phyloP scores from a whole-genome alignment of 2,797 vertebrate species.

The Stomatorhinus walkeri region DNA sequence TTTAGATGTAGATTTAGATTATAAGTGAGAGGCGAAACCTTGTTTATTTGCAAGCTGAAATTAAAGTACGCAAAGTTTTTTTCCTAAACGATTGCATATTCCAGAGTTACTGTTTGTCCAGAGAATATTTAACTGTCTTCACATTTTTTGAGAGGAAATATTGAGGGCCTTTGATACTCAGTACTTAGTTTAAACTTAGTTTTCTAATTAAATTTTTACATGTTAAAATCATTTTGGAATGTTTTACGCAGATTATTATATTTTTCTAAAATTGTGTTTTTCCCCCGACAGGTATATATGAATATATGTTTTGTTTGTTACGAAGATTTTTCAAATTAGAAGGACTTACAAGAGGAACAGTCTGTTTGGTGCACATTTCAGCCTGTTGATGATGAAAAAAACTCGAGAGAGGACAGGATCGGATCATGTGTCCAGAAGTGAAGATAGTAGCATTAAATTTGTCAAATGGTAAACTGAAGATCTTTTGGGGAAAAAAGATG shows the following conservation, averaged over 20 bases:
- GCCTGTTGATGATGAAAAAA: conserved; percentile 62
- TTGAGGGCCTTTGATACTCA: conserved; percentile 51
- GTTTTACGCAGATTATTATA: conserved; percentile 35
- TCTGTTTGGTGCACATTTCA: conserved; percentile 60
- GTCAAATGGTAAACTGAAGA: conserved; percentile 39
- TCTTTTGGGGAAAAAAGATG: conserved; percentile 37
- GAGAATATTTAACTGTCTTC: conserved; percentile 48
- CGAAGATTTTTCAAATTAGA: conserved; percentile 52
- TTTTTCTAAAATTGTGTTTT: conserved; percentile 35
- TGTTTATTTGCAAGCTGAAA: conserved; percentile 48
- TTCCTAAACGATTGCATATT: conserved; percentile 43
- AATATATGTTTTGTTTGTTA: conserved; percentile 50
- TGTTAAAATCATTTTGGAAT: conserved; percentile 47
- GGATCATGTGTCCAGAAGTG: not conserved
- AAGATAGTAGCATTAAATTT: conserved; percentile 51
- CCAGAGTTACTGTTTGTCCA: conserved; percentile 52
- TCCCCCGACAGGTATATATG: conserved; percentile 47
- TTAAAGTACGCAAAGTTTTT: conserved; percentile 53
- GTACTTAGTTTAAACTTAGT: conserved; percentile 38
- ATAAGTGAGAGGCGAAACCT: conserved; percentile 37
- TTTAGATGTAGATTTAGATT: not conserved
- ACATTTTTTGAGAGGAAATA: conserved; percentile 44
- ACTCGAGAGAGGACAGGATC: not conserved
- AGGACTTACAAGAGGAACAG: conserved; percentile 41
- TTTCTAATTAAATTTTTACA: conserved; percentile 49